Percentiles rank a stretch among this genome's conserved stretches.
These are phyloP conservation scores for Brachyhypopomus gauderio DNA, from an alignment of 2,113 vertebrate species.

Conservation along the genomic window DNA sequence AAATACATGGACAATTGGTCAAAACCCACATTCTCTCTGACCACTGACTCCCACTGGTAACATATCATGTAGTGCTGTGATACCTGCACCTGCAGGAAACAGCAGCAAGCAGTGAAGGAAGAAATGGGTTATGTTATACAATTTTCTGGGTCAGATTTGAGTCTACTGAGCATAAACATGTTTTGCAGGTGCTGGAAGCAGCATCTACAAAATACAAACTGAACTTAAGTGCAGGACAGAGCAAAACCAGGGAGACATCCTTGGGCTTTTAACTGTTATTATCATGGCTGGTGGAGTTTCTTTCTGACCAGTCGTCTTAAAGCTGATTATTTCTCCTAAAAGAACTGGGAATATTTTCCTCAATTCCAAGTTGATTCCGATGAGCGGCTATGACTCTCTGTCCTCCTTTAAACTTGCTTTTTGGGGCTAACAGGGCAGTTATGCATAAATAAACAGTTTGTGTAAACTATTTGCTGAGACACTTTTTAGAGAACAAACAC, in stretches of 20 bases:
- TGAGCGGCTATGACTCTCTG: not conserved
- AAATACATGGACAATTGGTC: conserved; percentile 31
- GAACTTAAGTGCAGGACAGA: not conserved
- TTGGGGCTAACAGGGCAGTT: not conserved
- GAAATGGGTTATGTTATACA: conserved; percentile 41
- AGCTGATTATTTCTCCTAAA: not conserved
- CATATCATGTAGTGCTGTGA: conserved; percentile 40
- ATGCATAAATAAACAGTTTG: not conserved
- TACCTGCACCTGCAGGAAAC: conserved; percentile 51
- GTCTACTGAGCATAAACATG: conserved; percentile 32
- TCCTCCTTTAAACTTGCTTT: too few relatives aligned
- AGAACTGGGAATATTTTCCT: not conserved
- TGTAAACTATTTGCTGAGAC: conserved; percentile 8
- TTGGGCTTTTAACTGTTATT: not conserved
- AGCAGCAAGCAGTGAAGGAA: conserved; percentile 10
- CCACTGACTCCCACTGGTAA: conserved; percentile 34
- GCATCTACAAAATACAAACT: conserved; percentile 18
- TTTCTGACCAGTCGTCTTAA: not conserved
- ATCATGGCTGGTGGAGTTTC: not conserved
- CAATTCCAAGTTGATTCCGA: not conserved
- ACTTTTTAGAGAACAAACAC: conserved; percentile 45
- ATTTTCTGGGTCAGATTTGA: conserved; percentile 46
- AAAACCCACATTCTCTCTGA: conserved; percentile 19
- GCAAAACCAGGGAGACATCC: not conserved
- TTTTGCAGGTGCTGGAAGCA: conserved; percentile 38